Percentiles rank a stretch among this genome's conserved stretches.
Conservation (phyloP, 2,113 vertebrate species). For the Myotis davidii region DNA sequence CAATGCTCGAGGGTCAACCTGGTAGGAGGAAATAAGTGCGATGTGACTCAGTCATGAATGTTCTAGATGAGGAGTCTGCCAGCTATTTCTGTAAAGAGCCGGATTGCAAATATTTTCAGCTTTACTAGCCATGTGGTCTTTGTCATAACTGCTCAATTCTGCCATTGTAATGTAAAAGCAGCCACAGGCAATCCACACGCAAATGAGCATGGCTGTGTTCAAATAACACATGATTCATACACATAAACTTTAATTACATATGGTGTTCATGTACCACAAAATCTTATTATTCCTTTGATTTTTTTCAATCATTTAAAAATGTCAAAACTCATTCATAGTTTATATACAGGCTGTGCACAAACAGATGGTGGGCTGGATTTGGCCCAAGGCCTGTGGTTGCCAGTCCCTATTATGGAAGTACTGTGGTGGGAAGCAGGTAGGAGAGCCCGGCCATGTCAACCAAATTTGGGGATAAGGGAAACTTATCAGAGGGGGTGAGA, state of each 20-base stretch:
- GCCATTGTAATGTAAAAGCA: background rate
- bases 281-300: background rate
- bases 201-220: background rate
- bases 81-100: background rate
- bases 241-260: background rate
- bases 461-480: background rate
- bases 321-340: background rate
- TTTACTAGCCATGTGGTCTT: background rate
- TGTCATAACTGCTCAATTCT: background rate
- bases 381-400: background rate
- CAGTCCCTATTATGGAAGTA: background rate
- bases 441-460: background rate
- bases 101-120: background rate
- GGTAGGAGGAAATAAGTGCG: background rate
- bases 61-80: background rate
- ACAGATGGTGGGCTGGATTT: background rate
- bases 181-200: background rate
- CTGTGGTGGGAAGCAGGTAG: background rate
- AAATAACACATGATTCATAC: background rate
- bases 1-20: background rate
- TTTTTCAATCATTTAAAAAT: background rate
- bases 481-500: background rate
- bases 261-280: background rate
- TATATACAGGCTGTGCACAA: background rate
- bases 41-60: background rate